Evolutionary conservation across 2,797 vertebrate genomes (phyloP), one percentile per base, ranked within the genome.

Genomic region (Carapus acus): DNA sequence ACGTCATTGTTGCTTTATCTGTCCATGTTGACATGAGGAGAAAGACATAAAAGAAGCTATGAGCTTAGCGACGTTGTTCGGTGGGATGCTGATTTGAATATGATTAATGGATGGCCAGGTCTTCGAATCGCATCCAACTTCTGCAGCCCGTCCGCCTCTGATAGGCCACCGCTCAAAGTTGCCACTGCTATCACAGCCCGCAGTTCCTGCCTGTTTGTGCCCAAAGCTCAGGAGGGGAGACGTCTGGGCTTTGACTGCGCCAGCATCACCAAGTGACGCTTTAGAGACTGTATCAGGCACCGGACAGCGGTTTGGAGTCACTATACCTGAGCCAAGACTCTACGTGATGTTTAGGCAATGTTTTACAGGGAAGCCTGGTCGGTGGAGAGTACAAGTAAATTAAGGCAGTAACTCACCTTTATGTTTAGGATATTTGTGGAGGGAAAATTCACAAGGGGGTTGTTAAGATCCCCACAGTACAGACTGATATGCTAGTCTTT

Each of bases 61-160:
- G 71, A 62, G 79, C 68, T 81, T 69, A 54, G 49, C 56, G 65
- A 62, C 65, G 63, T 65, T 80, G 54, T 67, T 73, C 63, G 51
- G 62, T 59, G 64, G 49, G 67, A 77, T 62, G 76, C 78, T 83
- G 73, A 87, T 84, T 85, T 85, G 65, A 87, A 86, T 81, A 71
- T 80, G 83, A 87, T 85, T 85, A 83, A 87, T 82, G 78, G 65
- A 69, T 73, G 67, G 73, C 81, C 83, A 83, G 67, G 70, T 79
- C 74, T 82, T 77, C 62, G 70, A 76, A 82, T 75, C 71, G 63
- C 80, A 82, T 83, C 81, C 80, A 85, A 65, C 69, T 78, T 67
- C 57, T 36, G 52, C 76, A 64, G 83, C 65, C 73, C 79, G 79
- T 52, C 22, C 42, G 49, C 44, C 49, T 57, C 68, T 73, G 81